Evolutionary conservation across 2,113 vertebrate species (phyloP), one percentile per base, ranked within the genome.

Genomic region (Oplegnathus fasciatus): DNA sequence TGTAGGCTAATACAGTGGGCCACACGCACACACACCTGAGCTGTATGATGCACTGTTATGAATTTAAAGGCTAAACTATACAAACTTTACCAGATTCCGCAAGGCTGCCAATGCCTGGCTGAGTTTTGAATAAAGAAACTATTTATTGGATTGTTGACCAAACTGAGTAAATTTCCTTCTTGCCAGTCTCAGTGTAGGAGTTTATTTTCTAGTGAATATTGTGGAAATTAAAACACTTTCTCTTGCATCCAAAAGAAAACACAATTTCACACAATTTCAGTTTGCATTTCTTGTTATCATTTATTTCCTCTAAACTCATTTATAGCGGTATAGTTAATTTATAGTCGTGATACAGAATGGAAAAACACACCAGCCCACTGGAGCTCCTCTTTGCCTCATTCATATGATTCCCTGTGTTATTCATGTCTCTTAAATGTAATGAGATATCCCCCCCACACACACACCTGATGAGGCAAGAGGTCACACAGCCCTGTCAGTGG

Each of bases 311-410:
- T 37, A 37, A 37, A 37, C 3, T 37, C 34, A 6, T 37, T 37
- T 37, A 6, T 37, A 37, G 34, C 6, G 34, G 34, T 37, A 37
- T 6, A 37, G 34, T 26, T 40, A 13, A 32, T 80, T 24, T 20
- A 40, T 28, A 69, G 28, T 60, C 11, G 65, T 66, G 6, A 32
- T 18, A 30, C 22, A 11, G 20, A 62, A 34, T 55, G 24, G 64
- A 86, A 50, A 80, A 75, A 52, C 32, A 34, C 20, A 9, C 3
- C 67, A 62, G 17, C 46, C 22, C 20, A 30, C 32, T 46, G n/a
- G 5, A 54, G 54, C 55, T 64, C 22, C 9, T 52, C 50, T 52
- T 20, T 42, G 28, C 62, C 34, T 64, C 6, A 54, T 69, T 60
- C 30, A 68, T 58, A 50, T 42, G 9, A 28, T 70, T 74, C 26